Base-by-base conservation (phyloP, 1,140 invertebrate species). In the Tribolium madens region DNA sequence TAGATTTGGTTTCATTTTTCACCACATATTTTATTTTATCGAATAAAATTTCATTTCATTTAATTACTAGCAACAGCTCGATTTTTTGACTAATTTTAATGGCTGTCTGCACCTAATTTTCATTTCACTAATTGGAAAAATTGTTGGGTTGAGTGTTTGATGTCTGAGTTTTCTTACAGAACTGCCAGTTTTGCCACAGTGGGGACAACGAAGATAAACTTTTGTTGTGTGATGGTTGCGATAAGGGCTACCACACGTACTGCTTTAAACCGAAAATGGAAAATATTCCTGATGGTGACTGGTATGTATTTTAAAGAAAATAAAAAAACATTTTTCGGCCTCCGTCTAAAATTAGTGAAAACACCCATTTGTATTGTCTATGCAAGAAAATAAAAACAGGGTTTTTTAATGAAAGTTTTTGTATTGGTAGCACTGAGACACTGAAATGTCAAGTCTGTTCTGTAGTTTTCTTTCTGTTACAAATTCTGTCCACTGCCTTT, bases 191-290 rank as follows among this genome's bases (percentile, higher is more conserved):
- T 86, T 99, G 97, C 87, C 92, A 95, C 82, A 94, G 93, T 83
- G 97, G 97, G 76, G 96, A 98, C 87, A 97, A 98, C 83, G 97
- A 99, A 88, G 97, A 97, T 81, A 95, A 97, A 85, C 87, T 99
- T 50, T 87, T 99, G 74, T 88, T 99, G 1, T 99, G 97, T 88
- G 97, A 99, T 88, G 95, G 96, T 77, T 99, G 97, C 89, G 97
- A 99, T 88, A 96, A 96, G 87, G 97, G 97, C 57, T 98, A 98
- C 86, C 97, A 98, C 89, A 98, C 96, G 50, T 98, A 98, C 85
- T 99, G 97, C 89, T 98, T 99, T 89, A 97, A 96, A 88, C 97
- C 97, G 79, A 94, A 96, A 87, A 96, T 99, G 94, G 95, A 97
- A 74, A 94, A 93, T 83, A 98, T 95, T 88, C 97, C 97, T 42